Conservation (phyloP, 2,797 vertebrate genomes). For the Acipenser transmontanus region DNA sequence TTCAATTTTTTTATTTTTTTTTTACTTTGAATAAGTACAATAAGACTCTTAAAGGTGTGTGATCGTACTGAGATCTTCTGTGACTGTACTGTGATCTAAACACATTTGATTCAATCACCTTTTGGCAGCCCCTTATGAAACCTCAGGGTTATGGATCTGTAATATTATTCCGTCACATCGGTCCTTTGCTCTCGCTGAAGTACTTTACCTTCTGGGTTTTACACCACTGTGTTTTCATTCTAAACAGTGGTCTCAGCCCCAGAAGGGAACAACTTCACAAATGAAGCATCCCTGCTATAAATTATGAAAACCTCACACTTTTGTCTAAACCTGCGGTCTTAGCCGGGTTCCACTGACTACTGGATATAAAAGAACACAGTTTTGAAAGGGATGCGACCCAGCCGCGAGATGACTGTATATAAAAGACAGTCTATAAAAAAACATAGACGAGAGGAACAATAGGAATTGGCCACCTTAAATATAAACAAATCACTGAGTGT, state of each 20-base stretch:
- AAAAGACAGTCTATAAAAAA: not conserved
- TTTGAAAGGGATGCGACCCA: constrained; percentile 13
- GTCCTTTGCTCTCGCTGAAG: too few species aligned
- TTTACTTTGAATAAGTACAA: too few species aligned
- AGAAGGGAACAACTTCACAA: constrained; percentile 42
- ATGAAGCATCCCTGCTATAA: constrained; percentile 29
- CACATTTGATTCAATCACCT: too few species aligned
- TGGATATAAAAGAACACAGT: constrained; percentile 30
- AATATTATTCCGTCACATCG: too few species aligned
- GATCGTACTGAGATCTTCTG: too few species aligned
- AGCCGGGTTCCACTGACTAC: constrained; percentile 18
- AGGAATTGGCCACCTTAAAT: constrained; percentile 18
- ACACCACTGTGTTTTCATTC: constrained; percentile 14
- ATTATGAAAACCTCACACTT: constrained; percentile 25
- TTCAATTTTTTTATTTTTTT: too few species aligned
- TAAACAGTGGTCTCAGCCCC: constrained; percentile 11
- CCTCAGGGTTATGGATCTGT: too few species aligned
- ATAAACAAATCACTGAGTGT: constrained; percentile 50
- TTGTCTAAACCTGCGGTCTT: constrained; percentile 17
- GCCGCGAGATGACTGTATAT: not conserved
- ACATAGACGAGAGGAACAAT: too few species aligned
- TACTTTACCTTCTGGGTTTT: constrained; percentile 38
- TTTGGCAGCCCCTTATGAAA: too few species aligned
- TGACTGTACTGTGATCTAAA: too few species aligned
- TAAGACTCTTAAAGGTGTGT: too few species aligned